Evolutionary conservation across 2,888 invertebrate genomes (phyloP).

Genomic region (Lepidocyrtinus sp.): DNA sequence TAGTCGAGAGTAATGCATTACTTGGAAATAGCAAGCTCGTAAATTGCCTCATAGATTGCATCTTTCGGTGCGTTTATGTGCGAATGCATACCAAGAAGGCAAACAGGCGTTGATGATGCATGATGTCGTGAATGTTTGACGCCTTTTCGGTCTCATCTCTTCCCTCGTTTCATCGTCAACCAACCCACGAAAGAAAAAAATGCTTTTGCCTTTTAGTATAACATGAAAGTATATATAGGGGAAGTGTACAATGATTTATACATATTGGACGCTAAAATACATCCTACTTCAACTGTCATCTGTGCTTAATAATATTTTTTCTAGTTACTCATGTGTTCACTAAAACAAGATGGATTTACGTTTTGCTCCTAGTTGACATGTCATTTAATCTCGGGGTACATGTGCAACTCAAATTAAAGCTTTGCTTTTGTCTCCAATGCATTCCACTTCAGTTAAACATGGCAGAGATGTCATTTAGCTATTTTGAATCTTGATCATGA

Average conservation of each 20-base stretch:
- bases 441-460: slow-evolving; percentile 7
- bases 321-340: slow-evolving; percentile 30
- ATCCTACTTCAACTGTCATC: slow-evolving; percentile 47
- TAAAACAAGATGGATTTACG: slow-evolving; percentile 46
- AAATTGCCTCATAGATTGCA: slow-evolving; percentile 59
- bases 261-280: too few relatives aligned
- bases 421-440: neutral
- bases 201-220: neutral
- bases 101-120: slow-evolving; percentile 70
- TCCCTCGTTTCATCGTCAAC: slow-evolving; percentile 42
- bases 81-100: slow-evolving; percentile 67
- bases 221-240: neutral
- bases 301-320: slow-evolving; percentile 33
- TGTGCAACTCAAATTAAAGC: neutral
- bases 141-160: slow-evolving; percentile 60
- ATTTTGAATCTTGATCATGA: slow-evolving; percentile 9
- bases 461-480: slow-evolving; percentile 4
- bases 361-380: slow-evolving; percentile 44
- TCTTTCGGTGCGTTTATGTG: slow-evolving; percentile 56
- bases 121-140: slow-evolving; percentile 62
- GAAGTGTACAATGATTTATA: too few relatives aligned
- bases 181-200: neutral
- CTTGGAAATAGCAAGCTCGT: slow-evolving; percentile 37
- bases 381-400: slow-evolving; percentile 23
- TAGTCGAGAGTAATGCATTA: slow-evolving; percentile 14